These are phyloP conservation scores for Centroberyx gerrardi DNA, from an alignment of 2,797 vertebrate species.

Conservation along the genomic window DNA sequence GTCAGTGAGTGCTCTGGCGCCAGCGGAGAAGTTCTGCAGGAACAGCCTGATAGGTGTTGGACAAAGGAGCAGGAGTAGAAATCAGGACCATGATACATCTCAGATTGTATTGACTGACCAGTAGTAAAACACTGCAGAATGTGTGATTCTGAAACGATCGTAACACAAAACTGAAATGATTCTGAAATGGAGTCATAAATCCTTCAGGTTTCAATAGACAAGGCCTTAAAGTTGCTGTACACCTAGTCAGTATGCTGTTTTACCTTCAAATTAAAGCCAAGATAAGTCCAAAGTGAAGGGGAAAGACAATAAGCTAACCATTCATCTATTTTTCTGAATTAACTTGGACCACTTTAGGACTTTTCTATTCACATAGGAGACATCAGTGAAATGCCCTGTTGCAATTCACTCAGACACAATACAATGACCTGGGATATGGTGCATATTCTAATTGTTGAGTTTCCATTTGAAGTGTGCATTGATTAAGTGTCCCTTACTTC, in stretches of 20 bases:
- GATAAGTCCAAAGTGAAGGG: neutral
- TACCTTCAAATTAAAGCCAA: neutral
- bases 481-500: constrained; percentile 80
- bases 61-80: constrained; percentile 26
- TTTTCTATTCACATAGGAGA: neutral
- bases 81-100: neutral
- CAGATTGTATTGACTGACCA: neutral
- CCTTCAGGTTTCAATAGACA: neutral
- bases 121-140: neutral
- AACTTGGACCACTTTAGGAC: neutral
- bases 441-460: constrained; percentile 7
- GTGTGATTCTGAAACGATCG: neutral
- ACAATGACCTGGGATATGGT: constrained; percentile 7
- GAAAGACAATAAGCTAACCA: too few relatives aligned
- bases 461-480: constrained; percentile 25
- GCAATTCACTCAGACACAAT: neutral
- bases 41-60: constrained; percentile 79
- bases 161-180: neutral
- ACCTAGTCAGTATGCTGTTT: neutral
- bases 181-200: neutral
- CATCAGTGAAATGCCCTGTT: neutral
- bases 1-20: constrained; percentile 86
- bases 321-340: neutral
- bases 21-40: constrained; percentile 86
- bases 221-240: neutral